Conservation (phyloP, 2,888 invertebrate species). For the Thereva unica region DNA sequence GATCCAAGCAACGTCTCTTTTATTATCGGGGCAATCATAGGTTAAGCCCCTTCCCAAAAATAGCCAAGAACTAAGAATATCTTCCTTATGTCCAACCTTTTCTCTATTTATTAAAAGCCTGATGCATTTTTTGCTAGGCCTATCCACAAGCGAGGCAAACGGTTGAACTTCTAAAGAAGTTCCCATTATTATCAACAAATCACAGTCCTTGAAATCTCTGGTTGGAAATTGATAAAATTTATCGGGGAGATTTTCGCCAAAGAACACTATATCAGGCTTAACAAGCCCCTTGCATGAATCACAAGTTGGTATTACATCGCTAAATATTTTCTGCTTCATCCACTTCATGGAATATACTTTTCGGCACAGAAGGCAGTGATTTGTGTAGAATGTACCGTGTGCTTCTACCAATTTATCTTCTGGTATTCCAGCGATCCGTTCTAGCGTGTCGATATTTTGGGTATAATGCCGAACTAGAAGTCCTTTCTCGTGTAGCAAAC, state of each 20-base stretch:
- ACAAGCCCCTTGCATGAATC: conserved; percentile 76
- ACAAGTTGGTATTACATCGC: conserved; percentile 77
- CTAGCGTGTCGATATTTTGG: conserved; percentile 93
- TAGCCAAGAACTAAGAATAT: conserved; percentile 52
- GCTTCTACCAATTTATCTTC: conserved; percentile 89
- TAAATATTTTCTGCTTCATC: conserved; percentile 82
- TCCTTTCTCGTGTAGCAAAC: conserved; percentile 81
- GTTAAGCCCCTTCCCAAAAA: conserved; percentile 65
- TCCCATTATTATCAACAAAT: conserved; percentile 92
- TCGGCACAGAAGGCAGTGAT: conserved; percentile 80
- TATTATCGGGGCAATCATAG: conserved; percentile 65
- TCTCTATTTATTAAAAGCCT: conserved; percentile 87
- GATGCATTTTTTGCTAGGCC: conserved; percentile 73
- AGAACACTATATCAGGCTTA: conserved; percentile 95
- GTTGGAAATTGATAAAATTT: conserved; percentile 72
- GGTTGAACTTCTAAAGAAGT: conserved; percentile 94
- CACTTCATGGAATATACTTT: conserved; percentile 75
- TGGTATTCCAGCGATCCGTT: conserved; percentile 81
- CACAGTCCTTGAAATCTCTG: conserved; percentile 82
- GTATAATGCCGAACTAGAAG: conserved; percentile 76
- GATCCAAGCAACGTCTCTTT: conserved; percentile 77
- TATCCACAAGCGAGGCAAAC: conserved; percentile 85
- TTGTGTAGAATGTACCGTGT: conserved; percentile 90
- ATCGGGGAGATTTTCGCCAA: conserved; percentile 86
- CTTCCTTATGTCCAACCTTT: conserved; percentile 64